Percentiles rank a stretch among this genome's conserved stretches.
phyloP scores from a whole-genome alignment of 1,140 invertebrate genomes.

The Aphelenchoides besseyi region DNA sequence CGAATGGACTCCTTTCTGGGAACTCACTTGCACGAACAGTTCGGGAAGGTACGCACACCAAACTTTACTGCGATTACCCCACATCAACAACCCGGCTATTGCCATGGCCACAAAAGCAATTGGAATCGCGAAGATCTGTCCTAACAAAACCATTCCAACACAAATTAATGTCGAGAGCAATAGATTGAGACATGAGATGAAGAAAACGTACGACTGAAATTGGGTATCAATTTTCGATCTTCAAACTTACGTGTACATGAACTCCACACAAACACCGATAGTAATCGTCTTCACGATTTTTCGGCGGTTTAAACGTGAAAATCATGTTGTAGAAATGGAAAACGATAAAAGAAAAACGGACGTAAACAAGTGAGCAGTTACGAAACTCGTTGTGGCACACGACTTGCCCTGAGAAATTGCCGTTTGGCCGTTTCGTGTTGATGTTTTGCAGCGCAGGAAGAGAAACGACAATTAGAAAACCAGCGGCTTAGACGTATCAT shows the following conservation, averaged over 20 bases:
- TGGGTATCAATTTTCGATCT: too few relatives aligned
- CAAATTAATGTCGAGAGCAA: background rate
- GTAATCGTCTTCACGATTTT: background rate
- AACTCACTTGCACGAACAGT: background rate
- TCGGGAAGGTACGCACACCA: background rate
- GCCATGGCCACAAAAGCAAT: background rate
- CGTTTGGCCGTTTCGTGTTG: too few relatives aligned
- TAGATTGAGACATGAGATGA: background rate
- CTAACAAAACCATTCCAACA: background rate
- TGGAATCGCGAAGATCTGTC: background rate
- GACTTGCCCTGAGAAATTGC: too few relatives aligned
- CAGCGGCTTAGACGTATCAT: too few relatives aligned
- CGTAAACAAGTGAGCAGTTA: background rate
- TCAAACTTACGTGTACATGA: background rate
- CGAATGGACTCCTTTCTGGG: too few relatives aligned
- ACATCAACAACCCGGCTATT: background rate
- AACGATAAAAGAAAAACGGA: too few relatives aligned
- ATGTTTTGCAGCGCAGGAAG: too few relatives aligned
- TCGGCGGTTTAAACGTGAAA: constrained; percentile 5
- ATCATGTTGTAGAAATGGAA: too few relatives aligned
- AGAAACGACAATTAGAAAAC: too few relatives aligned
- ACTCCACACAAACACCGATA: constrained; percentile 1
- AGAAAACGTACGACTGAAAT: background rate
- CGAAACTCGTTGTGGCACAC: background rate
- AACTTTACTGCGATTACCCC: constrained; percentile 9